Base-by-base conservation (phyloP, 2,888 invertebrate species). In the Temnothorax ravouxi region DNA sequence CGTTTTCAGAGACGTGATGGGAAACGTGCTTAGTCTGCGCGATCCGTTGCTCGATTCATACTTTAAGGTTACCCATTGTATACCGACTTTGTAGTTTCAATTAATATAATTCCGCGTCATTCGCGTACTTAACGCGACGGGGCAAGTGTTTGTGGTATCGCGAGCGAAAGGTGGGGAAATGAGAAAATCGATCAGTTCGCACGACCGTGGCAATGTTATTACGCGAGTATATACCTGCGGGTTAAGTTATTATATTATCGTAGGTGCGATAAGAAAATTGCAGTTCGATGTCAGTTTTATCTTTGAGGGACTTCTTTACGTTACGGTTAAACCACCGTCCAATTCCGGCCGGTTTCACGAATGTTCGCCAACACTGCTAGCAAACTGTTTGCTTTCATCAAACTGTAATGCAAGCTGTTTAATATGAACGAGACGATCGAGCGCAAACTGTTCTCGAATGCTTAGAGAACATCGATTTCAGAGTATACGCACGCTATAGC, bases 211-310 rank as follows among this genome's bases (percentile, higher is more conserved):
- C 25, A 6, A 54, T 34, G 8, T 59, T 25, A 34, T 72, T 50
- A 72, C 44, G 56, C 44, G 56, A 79, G 34, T 29, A 3, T 54
- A 11, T 54, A 11, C 15, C 9, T 15, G 44, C 59, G 34, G 13
- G 38, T 72, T 34, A 34, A 56, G 41, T 47, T 72, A 47, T 34
- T 44, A 34, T 50, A 34, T 47, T 47, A 38, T 79, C 21, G 13
- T 47, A 72, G 21, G 9, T 21, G 44, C 56, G 79, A 80, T 80
- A 80, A 72, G 72, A 72, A 80, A 72, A 72, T 80, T 72, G 72
- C 25, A 21, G 34, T 34, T 34, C 44, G 11, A 44, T 56, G 34
- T 47, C 56, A 71, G 56, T 72, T 72, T 80, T 71, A 59, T 59
- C 71, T 21, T 41, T 56, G 71, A 79, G 47, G 1, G 13, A 21